Conservation (phyloP, 1,140 invertebrate genomes). For the Drosophila murphyi region DNA sequence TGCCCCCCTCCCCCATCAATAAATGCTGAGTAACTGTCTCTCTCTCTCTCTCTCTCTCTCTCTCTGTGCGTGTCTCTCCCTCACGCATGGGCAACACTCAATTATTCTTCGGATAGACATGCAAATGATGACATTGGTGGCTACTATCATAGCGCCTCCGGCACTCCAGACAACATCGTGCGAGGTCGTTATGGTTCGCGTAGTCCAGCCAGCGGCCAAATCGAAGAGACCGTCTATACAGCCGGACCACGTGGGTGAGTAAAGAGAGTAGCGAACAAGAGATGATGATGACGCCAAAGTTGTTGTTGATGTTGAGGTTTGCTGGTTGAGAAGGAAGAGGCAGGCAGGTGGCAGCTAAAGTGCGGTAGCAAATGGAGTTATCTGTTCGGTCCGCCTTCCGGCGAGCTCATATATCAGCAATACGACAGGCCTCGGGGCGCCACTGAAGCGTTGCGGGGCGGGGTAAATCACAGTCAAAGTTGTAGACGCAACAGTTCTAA, state of each 20-base stretch:
- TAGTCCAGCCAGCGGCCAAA: conserved; percentile 87
- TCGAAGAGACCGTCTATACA: conserved; percentile 89
- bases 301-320: not conserved
- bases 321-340: not conserved
- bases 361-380: conserved; percentile 74
- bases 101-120: conserved; percentile 85
- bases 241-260: conserved; percentile 89
- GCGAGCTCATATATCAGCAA: conserved; percentile 68
- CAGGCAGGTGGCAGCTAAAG: conserved; percentile 11
- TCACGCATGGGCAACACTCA: conserved; percentile 67
- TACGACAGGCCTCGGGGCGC: conserved; percentile 42
- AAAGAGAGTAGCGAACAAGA: conserved; percentile 13
- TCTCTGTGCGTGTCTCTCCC: conserved; percentile 12
- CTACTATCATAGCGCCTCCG: conserved; percentile 87
- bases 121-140: conserved; percentile 87
- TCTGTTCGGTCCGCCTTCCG: conserved; percentile 48
- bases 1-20: conserved; percentile 21
- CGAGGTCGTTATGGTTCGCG: conserved; percentile 88
- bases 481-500: conserved; percentile 67
- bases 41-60: not conserved
- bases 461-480: conserved; percentile 21
- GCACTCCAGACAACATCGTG: conserved; percentile 87
- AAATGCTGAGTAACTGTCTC: conserved; percentile 28
- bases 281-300: not conserved
- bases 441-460: conserved; percentile 64